Conservation (phyloP, 1,140 invertebrate genomes). For the Drosophila sulfurigaster region DNA sequence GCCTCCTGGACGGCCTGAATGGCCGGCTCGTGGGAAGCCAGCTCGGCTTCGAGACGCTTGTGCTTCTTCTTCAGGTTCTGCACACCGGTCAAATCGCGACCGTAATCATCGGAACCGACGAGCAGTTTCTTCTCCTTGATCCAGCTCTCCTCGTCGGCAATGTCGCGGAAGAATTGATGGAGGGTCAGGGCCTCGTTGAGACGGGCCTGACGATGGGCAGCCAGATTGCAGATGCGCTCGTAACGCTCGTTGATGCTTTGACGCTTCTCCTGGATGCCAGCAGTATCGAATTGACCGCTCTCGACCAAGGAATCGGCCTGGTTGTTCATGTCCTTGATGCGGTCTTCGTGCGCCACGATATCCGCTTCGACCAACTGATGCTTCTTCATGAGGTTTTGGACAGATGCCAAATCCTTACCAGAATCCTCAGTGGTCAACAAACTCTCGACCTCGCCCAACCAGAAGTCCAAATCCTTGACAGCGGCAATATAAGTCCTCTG, state of each 20-base stretch:
- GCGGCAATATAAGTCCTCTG: constrained; percentile 99
- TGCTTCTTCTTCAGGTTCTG: constrained; percentile 99
- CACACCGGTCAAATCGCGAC: constrained; percentile 98
- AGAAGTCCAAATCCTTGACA: constrained; percentile 99
- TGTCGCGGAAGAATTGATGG: constrained; percentile 99
- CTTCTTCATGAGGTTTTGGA: constrained; percentile 99
- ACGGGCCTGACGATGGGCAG: constrained; percentile 95
- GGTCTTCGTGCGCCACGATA: constrained; percentile 97
- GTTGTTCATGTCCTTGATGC: constrained; percentile 97
- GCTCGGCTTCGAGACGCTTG: constrained; percentile 97
- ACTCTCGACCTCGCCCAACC: constrained; percentile 99
- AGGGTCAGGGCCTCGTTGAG: constrained; percentile 98
- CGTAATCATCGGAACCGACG: constrained; percentile 99
- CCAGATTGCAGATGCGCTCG: constrained; percentile 96
- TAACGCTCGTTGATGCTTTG: constrained; percentile 97
- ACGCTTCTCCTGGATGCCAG: constrained; percentile 96
- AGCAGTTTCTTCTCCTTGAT: constrained; percentile 99
- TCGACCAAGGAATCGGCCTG: constrained; percentile 97
- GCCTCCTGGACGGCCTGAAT: constrained; percentile 99
- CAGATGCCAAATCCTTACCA: constrained; percentile 98
- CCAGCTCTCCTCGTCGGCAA: constrained; percentile 99
- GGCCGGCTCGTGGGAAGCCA: constrained; percentile 97
- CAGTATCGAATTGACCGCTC: constrained; percentile 97
- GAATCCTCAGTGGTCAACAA: constrained; percentile 98
- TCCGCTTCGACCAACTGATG: constrained; percentile 99